Evolutionary conservation across 2,113 vertebrate genomes (phyloP), one percentile per base, ranked within the genome.

Genomic region (Microtus pennsylvanicus): DNA sequence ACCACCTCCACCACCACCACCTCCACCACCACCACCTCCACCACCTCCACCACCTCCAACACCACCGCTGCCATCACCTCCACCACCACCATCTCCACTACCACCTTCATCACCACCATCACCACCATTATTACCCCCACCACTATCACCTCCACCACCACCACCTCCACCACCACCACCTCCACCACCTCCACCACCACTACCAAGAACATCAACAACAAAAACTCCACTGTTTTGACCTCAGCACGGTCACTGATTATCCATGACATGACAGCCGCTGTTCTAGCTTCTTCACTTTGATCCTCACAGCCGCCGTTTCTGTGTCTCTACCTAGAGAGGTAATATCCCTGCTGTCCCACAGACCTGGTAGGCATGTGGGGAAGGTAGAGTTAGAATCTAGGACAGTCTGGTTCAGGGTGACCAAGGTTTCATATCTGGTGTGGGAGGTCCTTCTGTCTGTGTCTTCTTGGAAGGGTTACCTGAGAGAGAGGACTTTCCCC

Each of bases 211-310:
- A 70, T 2, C 69, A n/a, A 5, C 35, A 72, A 35, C n/a, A 38
- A 17, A 35, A 38, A 19, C 35, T 74, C 19, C 19, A 21, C 3
- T 42, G 9, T 74, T 74, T 38, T 24, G n/a, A 12, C 72, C 21
- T 38, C n/a, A 74, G 72, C 8, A 22, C 4, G 0, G 72, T 12
- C 19, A n/a, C 0, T 2, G 38, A 80, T 9, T 11, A 0, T 35
- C 38, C n/a, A 14, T 2, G 10, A 24, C 2, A 0, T 9, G 13
- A 7, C 12, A 67, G 65, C 14, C 21, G 11, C 88, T 21, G 28
- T 16, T 52, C 45, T 8, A n/a, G 65, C 0, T 26, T 52, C n/a
- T 50, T 1, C 22, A 24, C 52, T 74, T 58, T 24, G 78, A 81
- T n/a, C 13, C 38, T 50, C 52, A 58, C 42, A 65, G 0, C 13